A percentile compares a stretch with the other conserved stretches of the same genome.
Evolutionary conservation across 2,888 invertebrate species (phyloP).

Genomic region (Luffia ferchaultella): DNA sequence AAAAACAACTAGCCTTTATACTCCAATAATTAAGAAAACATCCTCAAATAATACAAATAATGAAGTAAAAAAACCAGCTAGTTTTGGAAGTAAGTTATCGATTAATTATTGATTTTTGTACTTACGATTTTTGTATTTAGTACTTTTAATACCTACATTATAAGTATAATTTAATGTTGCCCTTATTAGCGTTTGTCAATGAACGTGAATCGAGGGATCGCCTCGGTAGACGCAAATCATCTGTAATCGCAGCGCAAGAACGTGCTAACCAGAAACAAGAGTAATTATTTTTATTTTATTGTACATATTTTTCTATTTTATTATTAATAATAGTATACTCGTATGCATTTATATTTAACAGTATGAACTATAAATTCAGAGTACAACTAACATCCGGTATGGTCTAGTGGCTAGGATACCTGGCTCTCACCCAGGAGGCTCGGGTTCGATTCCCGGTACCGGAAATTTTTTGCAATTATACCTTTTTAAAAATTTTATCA

Average conservation of each 20-base stretch:
- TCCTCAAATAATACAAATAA: constrained; percentile 25
- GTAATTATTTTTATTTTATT: constrained; percentile 29
- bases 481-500: constrained; percentile 10
- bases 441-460: constrained; percentile 68
- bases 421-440: constrained; percentile 69
- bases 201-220: constrained; percentile 56
- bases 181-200: constrained; percentile 39
- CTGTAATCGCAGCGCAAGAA: constrained; percentile 43
- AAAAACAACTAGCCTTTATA: constrained; percentile 59
- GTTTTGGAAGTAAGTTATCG: constrained; percentile 61
- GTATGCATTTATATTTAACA: too few relatives aligned
- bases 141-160: constrained; percentile 4
- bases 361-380: background rate
- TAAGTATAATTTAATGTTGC: background rate
- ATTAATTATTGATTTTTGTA: too few relatives aligned
- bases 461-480: constrained; percentile 30
- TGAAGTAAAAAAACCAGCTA: constrained; percentile 59
- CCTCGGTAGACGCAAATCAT: constrained; percentile 54
- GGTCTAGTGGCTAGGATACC: constrained; percentile 71
- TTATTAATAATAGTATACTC: background rate
- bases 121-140: background rate
- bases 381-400: constrained; percentile 44
- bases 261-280: constrained; percentile 49
- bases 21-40: constrained; percentile 63
- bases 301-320: background rate